These are phyloP conservation scores for Hippolais icterina DNA, from an alignment of 2,113 vertebrate species.

Conservation along the genomic window DNA sequence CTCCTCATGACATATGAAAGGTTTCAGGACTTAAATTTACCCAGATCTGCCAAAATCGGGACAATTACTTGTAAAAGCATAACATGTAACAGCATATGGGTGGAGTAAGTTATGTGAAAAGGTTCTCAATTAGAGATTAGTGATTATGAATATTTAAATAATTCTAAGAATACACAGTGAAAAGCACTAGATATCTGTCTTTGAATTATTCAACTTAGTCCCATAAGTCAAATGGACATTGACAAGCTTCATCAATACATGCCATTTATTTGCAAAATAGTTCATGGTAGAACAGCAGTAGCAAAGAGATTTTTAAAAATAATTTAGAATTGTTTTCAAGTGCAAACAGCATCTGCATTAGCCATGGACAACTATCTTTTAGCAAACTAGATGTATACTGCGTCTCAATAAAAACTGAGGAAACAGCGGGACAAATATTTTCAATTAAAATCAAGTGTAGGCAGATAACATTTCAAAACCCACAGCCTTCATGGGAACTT, in stretches of 20 bases:
- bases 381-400: not conserved
- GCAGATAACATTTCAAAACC: not conserved
- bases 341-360: not conserved
- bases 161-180: not conserved
- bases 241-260: not conserved
- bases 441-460: not conserved
- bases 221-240: not conserved
- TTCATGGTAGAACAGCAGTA: not conserved
- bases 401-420: not conserved
- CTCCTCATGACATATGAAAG: not conserved
- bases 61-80: not conserved
- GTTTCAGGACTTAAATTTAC: not conserved
- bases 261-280: not conserved
- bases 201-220: not conserved
- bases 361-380: not conserved
- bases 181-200: not conserved
- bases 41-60: not conserved
- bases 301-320: not conserved
- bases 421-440: not conserved
- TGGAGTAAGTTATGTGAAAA: not conserved
- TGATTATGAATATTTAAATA: not conserved
- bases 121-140: not conserved
- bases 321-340: not conserved
- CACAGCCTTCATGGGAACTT: not conserved
- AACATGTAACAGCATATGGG: not conserved